Evolutionary conservation across 2,888 invertebrate genomes (phyloP).

Genomic region (Acheta domesticus): DNA sequence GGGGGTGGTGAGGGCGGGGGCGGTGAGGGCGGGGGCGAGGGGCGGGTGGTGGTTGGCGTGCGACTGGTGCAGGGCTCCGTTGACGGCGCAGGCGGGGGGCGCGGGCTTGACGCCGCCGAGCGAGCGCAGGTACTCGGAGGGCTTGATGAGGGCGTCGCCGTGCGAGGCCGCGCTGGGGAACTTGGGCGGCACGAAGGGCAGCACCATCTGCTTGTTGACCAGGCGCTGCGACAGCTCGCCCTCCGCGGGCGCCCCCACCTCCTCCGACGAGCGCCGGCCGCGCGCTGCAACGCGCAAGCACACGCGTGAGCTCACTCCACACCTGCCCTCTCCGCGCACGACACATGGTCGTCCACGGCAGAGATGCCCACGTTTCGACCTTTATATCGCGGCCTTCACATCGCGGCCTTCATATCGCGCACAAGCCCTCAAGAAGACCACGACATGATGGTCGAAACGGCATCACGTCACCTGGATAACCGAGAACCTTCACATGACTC

Average conservation of each 20-base stretch:
- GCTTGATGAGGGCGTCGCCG: slow-evolving; percentile 82
- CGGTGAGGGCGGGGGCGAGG: not conserved
- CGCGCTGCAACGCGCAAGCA: not conserved
- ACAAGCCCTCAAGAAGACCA: no score
- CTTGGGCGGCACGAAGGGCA: slow-evolving; percentile 88
- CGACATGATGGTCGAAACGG: no score
- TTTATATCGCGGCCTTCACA: no score
- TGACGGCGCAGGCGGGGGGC: slow-evolving; percentile 18
- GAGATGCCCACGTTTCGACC: no score
- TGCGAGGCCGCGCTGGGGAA: slow-evolving; percentile 71
- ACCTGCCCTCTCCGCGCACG: accelerated
- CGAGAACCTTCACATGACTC: no score
- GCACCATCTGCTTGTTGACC: slow-evolving; percentile 79
- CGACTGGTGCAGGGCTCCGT: not conserved
- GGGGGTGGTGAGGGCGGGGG: not conserved
- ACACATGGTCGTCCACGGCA: no score
- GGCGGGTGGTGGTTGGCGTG: not conserved
- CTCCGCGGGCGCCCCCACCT: not conserved
- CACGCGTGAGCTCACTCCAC: no score
- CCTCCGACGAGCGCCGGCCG: slow-evolving; percentile 18
- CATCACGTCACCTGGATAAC: no score
- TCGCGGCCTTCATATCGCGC: no score
- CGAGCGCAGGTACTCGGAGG: slow-evolving; percentile 85
- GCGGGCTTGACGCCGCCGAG: slow-evolving; percentile 54
- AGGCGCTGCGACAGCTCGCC: slow-evolving; percentile 48